Conservation (phyloP, 1,140 invertebrate species). For the Zaprionus camerounensis region DNA sequence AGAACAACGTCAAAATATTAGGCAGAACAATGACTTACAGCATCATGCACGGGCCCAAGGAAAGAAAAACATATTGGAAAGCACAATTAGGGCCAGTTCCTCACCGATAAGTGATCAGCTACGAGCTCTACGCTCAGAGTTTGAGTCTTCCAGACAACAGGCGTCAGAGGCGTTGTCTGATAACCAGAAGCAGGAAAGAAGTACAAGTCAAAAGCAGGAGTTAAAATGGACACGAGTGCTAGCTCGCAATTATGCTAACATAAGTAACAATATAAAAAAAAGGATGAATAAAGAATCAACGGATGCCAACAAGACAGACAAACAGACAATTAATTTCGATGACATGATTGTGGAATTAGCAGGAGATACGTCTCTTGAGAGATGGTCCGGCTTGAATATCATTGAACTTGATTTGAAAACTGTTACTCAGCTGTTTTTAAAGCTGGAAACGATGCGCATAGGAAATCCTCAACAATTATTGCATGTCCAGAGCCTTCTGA, state of each 20-base stretch:
- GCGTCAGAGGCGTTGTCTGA: neutral
- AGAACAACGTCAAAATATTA: constrained; percentile 7
- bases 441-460: neutral
- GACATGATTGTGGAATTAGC: neutral
- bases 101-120: neutral
- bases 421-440: neutral
- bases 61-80: constrained; percentile 2
- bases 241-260: neutral
- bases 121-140: neutral
- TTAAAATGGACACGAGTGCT: neutral
- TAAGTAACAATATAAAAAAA: neutral
- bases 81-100: neutral
- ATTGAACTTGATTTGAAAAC: neutral
- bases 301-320: neutral
- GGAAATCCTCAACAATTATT: neutral
- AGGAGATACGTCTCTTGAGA: neutral
- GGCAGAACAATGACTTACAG: constrained; percentile 2
- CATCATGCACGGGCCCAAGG: constrained; percentile 4
- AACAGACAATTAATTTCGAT: neutral
- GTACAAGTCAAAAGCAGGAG: neutral
- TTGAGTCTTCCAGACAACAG: neutral
- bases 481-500: neutral
- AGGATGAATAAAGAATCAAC: neutral
- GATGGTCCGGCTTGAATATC: neutral
- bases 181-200: neutral